Conservation (phyloP, 2,888 invertebrate genomes). For the Nasonia oneida region DNA sequence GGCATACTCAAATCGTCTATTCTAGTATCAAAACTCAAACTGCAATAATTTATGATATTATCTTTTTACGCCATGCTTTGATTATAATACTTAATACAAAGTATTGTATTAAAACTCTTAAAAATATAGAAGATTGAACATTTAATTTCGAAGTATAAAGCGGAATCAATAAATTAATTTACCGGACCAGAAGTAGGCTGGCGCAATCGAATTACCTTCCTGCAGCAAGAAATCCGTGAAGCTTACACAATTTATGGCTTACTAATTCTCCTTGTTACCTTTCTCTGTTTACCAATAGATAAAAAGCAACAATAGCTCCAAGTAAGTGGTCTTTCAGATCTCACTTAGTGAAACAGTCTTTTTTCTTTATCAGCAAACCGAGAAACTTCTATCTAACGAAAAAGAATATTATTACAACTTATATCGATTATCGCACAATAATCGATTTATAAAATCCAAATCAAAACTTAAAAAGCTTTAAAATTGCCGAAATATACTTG, state of each 20-base stretch:
- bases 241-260: constrained; percentile 24
- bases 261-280: constrained; percentile 31
- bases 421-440: too few relatives aligned
- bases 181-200: background rate
- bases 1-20: too few relatives aligned
- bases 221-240: constrained; percentile 8
- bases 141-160: background rate
- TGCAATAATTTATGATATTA: too few relatives aligned
- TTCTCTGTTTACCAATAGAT: background rate
- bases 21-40: too few relatives aligned
- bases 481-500: too few relatives aligned
- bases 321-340: background rate
- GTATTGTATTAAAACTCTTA: background rate
- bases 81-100: background rate
- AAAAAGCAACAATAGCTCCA: background rate
- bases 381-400: background rate
- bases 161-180: constrained; percentile 32
- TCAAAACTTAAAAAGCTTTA: too few relatives aligned
- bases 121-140: background rate
- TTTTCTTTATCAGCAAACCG: background rate
- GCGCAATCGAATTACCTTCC: constrained; percentile 37
- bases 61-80: too few relatives aligned
- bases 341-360: too few relatives aligned
- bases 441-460: too few relatives aligned
- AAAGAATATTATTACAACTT: background rate